Evolutionary conservation across 92 coral and sea anemone species (phyloP).

Genomic region (Actinostola sp.): DNA sequence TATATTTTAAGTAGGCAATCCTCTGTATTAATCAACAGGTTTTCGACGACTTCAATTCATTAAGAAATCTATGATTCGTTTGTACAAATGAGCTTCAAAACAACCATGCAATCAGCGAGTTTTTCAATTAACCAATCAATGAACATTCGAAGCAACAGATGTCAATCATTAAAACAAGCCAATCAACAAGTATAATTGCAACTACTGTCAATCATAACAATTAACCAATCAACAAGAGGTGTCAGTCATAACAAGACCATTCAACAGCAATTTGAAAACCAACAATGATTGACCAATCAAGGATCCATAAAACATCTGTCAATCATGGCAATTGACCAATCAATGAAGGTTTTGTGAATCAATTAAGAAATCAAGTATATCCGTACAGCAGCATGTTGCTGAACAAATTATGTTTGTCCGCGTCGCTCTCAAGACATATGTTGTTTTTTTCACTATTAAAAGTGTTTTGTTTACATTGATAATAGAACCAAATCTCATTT

Average conservation of each 20-base stretch:
- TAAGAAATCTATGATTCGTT: no score
- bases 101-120: neutral
- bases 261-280: no score
- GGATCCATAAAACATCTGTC: neutral
- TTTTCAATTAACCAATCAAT: neutral
- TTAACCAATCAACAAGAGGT: neutral
- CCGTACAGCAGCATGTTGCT: no score
- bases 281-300: conserved; percentile 1
- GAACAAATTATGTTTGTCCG: no score
- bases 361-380: neutral
- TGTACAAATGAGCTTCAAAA: no score
- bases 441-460: no score
- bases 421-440: no score
- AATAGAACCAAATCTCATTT: no score
- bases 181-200: neutral
- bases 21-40: no score
- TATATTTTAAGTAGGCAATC: no score
- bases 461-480: no score
- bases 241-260: conserved; percentile 2
- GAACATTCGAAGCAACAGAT: neutral
- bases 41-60: no score
- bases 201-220: neutral
- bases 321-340: neutral
- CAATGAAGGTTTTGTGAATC: neutral
- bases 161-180: neutral